Base-by-base conservation (phyloP, 2,888 invertebrate genomes). In the Nymphalis c-album region DNA sequence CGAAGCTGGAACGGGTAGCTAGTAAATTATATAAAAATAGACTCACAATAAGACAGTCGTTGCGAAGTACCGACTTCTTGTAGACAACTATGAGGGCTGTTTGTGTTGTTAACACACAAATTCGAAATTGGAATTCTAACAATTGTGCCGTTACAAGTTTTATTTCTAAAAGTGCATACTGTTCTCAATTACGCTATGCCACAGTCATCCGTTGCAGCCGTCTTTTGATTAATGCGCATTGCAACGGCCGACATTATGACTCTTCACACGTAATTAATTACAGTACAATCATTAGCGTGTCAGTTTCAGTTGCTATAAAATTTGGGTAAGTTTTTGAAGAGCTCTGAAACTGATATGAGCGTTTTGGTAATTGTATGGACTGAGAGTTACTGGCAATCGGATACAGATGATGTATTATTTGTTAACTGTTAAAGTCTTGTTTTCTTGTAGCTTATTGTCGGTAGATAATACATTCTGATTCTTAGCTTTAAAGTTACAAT, bases 221-320 rank as follows among this genome's bases (percentile, higher is more conserved):
- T 64, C 67, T 50, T 53, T 59, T 71, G 72, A 73, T 73, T 71
- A 73, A 73, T 73, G 71, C 61, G 66, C 67, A 63, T 63, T 63
- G 47, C 63, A 61, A 59, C 68, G 55, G 58, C 60, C 64, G 63
- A 68, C 61, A 71, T 66, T 68, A 69, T 71, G 66, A 69, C 73
- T 69, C 73, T 73, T 69, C 67, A 66, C 67, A 50, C 55, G 50
- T 68, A 60, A 71, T 73, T 71, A 73, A 71, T 73, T 65, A 71
- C 53, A 55, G 17, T 47, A 48, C 69, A 62, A 63, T 69, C 68
- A 73, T 73, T 71, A 73, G 63, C 65, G 67, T 57, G 67, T 65
- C 69, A 65, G 61, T 47, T 63, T 18, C 69, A 58, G 67, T 55
- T 31, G 60, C 55, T 48, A 20, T 55, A 55, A 55, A 53, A 55